Base-by-base conservation (phyloP, 2,113 vertebrate genomes). In the Aphyosemion australe region DNA sequence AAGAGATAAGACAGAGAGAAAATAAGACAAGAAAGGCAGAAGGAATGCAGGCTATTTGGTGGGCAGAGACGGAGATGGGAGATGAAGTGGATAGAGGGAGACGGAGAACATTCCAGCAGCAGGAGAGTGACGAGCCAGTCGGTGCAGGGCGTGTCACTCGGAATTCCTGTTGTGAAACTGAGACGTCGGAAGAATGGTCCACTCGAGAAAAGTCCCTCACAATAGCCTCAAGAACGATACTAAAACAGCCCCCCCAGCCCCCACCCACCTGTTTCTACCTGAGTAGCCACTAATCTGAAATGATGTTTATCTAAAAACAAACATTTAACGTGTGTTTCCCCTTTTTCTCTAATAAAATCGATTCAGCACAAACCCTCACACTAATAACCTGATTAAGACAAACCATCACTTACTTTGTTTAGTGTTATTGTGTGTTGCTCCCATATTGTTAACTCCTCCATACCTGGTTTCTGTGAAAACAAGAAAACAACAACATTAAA, bases 401-500 rank as follows among this genome's bases (percentile, higher is more conserved):
- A 42, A 52, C 9, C 20, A 10, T 2, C 0, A 65, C 93, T 94
- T 88, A 96, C 97, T 91, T 94, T 95, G 88, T 48, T 89, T 15
- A 99, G 82, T 0, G 93, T 96, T 80, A 96, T 92, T 0, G 97
- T 99, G 50, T 97, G 93, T 87, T 98, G 96, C 82, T 99, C 97
- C 97, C 97, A 99, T 91, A 98, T 97, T 45, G 89, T 90, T 90
- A 97, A 87, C 83, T 97, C 95, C 87, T 98, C 97, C 97, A 99
- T 99, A 77, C 88, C 87, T 66, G 90, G 54, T 72, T 92, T 91
- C 92, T 93, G 78, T 19, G 83, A 26, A 26, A 1, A 26, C 34
- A 55, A 65, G 49, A 13, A 65, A 11, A 59, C 12, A 67, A 2
- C 50, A 1, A 57, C 1, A 65, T 1, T 64, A 26, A 26, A 26